These are phyloP conservation scores for Hippocampus zosterae DNA, from an alignment of 2,113 vertebrate species.

Conservation along the genomic window DNA sequence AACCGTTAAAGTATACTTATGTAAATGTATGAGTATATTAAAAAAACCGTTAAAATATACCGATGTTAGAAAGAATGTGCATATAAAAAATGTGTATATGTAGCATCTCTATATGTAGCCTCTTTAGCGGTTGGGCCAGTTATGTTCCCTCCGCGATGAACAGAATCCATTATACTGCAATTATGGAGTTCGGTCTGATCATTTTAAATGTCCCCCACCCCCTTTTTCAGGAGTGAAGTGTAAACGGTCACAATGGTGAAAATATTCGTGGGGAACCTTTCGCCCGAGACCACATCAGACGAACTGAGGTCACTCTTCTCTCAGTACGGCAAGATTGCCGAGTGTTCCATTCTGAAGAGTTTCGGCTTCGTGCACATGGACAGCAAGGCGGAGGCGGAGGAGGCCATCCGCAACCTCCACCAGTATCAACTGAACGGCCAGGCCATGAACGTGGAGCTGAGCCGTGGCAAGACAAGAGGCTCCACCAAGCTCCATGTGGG, in stretches of 20 bases:
- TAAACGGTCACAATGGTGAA: conserved; percentile 84
- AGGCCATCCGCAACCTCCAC: conserved; percentile 90
- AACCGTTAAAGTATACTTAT: too few species aligned
- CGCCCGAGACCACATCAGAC: conserved; percentile 84
- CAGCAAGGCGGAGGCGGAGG: conserved; percentile 82
- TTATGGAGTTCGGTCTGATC: neutral
- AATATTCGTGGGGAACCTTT: conserved; percentile 94
- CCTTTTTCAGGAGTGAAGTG: conserved; percentile 24
- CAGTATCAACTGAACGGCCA: conserved; percentile 91
- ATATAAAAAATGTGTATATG: too few species aligned
- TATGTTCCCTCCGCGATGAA: neutral
- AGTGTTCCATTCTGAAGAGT: conserved; percentile 95
- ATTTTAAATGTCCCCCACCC: neutral
- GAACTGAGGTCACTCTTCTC: conserved; percentile 91
- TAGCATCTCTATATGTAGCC: too few species aligned
- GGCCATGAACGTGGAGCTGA: conserved; percentile 91
- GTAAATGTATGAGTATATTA: neutral
- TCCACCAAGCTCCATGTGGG: conserved; percentile 94
- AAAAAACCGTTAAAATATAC: neutral
- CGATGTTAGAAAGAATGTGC: too few species aligned
- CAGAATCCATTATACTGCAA: neutral
- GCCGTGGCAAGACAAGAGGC: conserved; percentile 84
- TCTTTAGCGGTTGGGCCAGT: neutral
- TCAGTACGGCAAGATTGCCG: conserved; percentile 91
- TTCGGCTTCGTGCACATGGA: conserved; percentile 97